These are phyloP conservation scores for Temnothorax rugatulus DNA, from an alignment of 2,888 invertebrate genomes.

Conservation along the genomic window DNA sequence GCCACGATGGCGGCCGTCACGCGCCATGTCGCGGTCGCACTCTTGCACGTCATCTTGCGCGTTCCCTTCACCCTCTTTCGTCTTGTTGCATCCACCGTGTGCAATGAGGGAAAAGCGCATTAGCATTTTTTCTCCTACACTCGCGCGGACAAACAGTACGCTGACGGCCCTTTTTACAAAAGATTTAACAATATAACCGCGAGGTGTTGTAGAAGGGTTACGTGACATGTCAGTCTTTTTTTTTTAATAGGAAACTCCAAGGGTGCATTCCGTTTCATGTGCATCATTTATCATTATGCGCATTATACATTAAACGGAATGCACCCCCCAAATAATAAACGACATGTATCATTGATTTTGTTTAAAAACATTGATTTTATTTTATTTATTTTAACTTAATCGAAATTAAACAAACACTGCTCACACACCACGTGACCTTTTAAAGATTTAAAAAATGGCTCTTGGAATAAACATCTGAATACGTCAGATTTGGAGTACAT, in stretches of 20 bases:
- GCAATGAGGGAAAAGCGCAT: conserved; percentile 65
- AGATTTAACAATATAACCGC: neutral
- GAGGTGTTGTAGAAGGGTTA: neutral
- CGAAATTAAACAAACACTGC: neutral
- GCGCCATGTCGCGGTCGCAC: conserved; percentile 83
- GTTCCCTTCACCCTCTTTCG: conserved; percentile 55
- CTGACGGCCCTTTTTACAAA: neutral
- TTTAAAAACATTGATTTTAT: neutral
- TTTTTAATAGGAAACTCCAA: no score
- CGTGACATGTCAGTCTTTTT: neutral
- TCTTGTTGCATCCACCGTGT: conserved; percentile 58
- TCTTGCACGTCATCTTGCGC: conserved; percentile 78
- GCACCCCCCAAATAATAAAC: no score
- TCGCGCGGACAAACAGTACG: conserved; percentile 47
- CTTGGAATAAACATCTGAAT: neutral
- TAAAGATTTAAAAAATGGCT: neutral
- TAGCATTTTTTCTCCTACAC: conserved; percentile 68
- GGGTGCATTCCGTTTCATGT: no score
- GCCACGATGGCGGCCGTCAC: conserved; percentile 83
- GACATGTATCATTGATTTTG: neutral
- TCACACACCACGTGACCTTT: neutral
- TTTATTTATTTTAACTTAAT: neutral
- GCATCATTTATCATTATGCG: no score
- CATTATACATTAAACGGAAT: no score
- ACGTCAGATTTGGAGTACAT: neutral